Conservation (phyloP, 2,888 invertebrate species). For the Siphlonurus alternatus region DNA sequence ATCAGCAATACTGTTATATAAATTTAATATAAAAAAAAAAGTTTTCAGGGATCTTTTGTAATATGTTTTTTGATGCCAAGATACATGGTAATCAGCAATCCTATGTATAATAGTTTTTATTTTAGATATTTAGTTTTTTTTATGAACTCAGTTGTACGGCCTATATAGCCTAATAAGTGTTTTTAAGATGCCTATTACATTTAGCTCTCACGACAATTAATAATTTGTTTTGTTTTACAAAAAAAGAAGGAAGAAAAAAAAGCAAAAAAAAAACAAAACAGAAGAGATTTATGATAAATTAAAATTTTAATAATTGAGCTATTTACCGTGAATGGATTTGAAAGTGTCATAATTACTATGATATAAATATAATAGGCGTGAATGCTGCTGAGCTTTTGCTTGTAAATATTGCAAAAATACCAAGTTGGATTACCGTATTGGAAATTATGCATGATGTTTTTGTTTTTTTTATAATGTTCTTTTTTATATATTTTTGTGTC, state of each 20-base stretch:
- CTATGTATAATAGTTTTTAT: neutral
- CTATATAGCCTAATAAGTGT: neutral
- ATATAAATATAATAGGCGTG: neutral
- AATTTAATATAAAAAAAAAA: neutral
- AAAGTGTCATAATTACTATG: neutral
- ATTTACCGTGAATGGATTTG: neutral
- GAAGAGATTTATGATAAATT: no score
- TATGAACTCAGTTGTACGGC: neutral
- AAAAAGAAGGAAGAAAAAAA: no score
- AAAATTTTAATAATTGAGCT: no score
- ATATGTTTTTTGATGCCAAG: neutral
- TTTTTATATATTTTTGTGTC: neutral
- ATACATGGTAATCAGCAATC: neutral
- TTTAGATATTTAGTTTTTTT: neutral
- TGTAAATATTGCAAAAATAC: neutral
- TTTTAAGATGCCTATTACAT: neutral
- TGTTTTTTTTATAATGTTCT: neutral
- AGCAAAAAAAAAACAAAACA: no score
- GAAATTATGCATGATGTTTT: neutral
- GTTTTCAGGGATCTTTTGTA: neutral
- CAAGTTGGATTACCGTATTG: neutral
- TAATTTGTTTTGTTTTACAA: no score
- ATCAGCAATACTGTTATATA: neutral
- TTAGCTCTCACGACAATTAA: neutral
- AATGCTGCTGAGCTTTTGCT: neutral